Base-by-base conservation (phyloP, 1,140 invertebrate genomes). In the Atta texana region DNA sequence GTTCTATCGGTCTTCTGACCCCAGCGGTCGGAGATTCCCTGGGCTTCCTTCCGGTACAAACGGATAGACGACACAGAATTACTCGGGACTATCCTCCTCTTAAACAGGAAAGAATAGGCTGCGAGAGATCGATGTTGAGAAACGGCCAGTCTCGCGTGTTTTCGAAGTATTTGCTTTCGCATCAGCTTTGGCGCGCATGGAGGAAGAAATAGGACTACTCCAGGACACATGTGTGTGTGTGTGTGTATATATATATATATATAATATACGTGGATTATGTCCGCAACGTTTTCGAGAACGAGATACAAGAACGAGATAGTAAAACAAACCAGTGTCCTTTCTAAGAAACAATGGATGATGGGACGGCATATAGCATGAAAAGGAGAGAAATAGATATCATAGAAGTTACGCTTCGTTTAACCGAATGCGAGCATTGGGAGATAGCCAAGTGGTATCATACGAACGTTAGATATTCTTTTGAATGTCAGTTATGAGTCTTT, bases 391-490 rank as follows among this genome's bases (percentile, higher is more conserved):
- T 39, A 49, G 55, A 69, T 51, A 80, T 86, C 81, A 89, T 89
- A 88, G 87, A 93, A 88, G 91, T 92, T 92, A 91, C 92, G 91
- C 89, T 93, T 94, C 93, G 92, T 93, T 94, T 93, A 93, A 93
- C 92, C 59, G 74, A 84, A 90, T 88, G 82, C 71, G 76, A 1
- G 34, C 55, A 63, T 87, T 94, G 93, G 93, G 91, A 78, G 84
- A 91, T 84, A 75, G 92, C 93, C 93, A 94, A 92, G 55, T 87
- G 85, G 85, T 93, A 93, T 92, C 92, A 88, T 87, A 84, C 87
- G 84, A 81, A 91, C 86, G 89, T 90, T 93, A 89, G 89, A 92
- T 91, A 76, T 85, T 86, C 90, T 92, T 92, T 92, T 91, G 71
- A 91, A 89, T 86, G 89, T 91, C 92, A 88, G 90, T 92, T 93